Conservation (phyloP, 2,113 vertebrate genomes). For the Crotalus helleri region DNA sequence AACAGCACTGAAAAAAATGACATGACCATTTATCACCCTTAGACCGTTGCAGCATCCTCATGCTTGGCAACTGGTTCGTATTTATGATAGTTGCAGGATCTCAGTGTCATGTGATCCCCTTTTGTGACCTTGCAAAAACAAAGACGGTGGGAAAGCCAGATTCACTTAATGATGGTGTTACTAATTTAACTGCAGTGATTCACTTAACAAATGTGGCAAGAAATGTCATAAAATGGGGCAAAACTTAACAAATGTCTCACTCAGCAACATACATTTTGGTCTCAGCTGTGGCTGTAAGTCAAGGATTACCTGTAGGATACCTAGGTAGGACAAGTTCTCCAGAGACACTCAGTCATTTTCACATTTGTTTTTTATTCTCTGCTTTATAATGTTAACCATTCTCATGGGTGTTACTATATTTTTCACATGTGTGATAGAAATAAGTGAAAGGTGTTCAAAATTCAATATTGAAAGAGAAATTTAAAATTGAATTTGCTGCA, state of each 20-base stretch:
- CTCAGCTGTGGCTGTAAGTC: not conserved
- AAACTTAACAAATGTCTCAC: not conserved
- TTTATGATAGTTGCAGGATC: not conserved
- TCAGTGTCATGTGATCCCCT: not conserved
- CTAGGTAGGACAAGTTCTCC: not conserved
- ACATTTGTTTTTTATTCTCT: not conserved
- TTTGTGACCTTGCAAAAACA: not conserved
- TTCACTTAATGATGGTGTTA: too few species aligned
- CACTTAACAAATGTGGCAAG: too few species aligned
- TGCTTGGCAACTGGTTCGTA: not conserved
- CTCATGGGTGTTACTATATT: not conserved
- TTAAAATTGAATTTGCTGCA: too few species aligned
- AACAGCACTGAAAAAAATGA: not conserved
- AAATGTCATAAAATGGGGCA: not conserved
- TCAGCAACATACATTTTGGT: not conserved
- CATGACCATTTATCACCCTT: not conserved
- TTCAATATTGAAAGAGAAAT: too few species aligned
- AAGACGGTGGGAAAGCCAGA: too few species aligned
- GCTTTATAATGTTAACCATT: not conserved
- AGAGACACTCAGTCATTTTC: not conserved
- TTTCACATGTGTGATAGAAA: not conserved
- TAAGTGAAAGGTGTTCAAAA: too few species aligned
- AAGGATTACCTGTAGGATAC: not conserved
- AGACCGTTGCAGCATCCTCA: too few species aligned
- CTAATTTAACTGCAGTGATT: too few species aligned